Evolutionary conservation across 2,888 invertebrate species (phyloP), one percentile per base, ranked within the genome.

Genomic region (Drosophila peninsularis): DNA sequence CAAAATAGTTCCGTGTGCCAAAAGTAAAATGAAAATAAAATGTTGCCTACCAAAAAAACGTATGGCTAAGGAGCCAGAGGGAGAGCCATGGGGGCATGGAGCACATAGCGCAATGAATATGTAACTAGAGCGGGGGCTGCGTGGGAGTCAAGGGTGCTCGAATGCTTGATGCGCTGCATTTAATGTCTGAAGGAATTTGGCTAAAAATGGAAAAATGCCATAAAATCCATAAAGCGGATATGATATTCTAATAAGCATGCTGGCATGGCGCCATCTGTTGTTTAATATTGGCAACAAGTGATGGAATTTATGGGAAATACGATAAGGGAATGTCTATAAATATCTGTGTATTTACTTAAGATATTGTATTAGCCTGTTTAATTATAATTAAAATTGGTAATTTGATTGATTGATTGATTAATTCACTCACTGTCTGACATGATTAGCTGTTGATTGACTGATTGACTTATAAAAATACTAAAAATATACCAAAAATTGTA

Each of bases 11-110:
- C 64, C 81, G 83, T 86, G 89, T 71, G 81, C 82, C 87, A 86
- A 72, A 88, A 88, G 64, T 77, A 73, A 88, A 86, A 83, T 75
- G 74, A 88, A 88, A 83, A 83, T 86, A 88, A 80, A 86, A 83
- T 74, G 74, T 86, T 65, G 87, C 77, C 82, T 68, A 86, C 67
- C 66, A 78, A 66, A 63, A 36, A 36, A 55, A 32, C 19, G 45
- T 9, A 45, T 27, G 41, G n/a, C 27, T 42, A 39, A 21, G 42
- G 50, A 19, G 13, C 10, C 1, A 6, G 19, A 45, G 27, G 7
- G 37, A 44, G 19, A 19, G 41, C 17, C 11, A 41, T 17, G 37
- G 44, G n/a, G 13, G 6, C 2, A 6, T 27, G 45, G 39, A 42
- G 57, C 49, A 17, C 42, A 21, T 10, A 73, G 55, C 70, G 80